Evolutionary conservation across 2,113 vertebrate genomes (phyloP), one percentile per base, ranked within the genome.

Genomic region (Mixornis gularis): DNA sequence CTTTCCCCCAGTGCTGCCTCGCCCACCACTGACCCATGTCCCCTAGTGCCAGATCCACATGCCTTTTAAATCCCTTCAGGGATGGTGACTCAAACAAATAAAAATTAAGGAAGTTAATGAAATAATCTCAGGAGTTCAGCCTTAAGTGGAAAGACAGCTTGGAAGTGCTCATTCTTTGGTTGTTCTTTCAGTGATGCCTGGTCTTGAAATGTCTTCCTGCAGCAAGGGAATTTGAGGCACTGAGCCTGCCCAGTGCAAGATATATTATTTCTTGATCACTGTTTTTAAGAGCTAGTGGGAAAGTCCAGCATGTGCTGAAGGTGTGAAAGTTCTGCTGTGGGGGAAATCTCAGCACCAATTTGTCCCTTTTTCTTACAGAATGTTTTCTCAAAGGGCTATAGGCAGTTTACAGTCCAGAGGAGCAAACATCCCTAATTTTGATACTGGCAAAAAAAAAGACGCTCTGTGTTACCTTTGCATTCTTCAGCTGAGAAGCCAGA

Each of bases 301-400:
- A 25, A 14, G 32, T 56, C 68, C 34, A 64, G 21, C 13, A 4
- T 48, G 12, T 85, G 43, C 21, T 17, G 13, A 70, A 74, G 32
- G 4, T 87, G 36, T 79, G 58, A 26, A 85, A 46, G 10, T 76
- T 60, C 34, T 80, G 9, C 41, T 65, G 0, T 7, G 18, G 9
- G 13, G 51, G 24, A 40, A 18, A 55, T 48, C 29, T 56, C 29
- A 6, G 52, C 19, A 40, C 59, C 18, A n/a, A 13, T 40, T 79
- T 62, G 41, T 65, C 16, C 14, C 2, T 44, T 6, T 12, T 65
- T 64, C 20, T 43, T 85, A 2, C 3, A 44, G 5, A 5, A 4
- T 2, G 1, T 55, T 85, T 91, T 59, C 30, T 85, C 2, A 2
- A 76, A 46, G 32, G 25, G 1, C 9, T 44, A 0, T n/a, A 8